Evolutionary conservation across 2,888 invertebrate genomes (phyloP).

Genomic region (Ypsolopha scabrella): DNA sequence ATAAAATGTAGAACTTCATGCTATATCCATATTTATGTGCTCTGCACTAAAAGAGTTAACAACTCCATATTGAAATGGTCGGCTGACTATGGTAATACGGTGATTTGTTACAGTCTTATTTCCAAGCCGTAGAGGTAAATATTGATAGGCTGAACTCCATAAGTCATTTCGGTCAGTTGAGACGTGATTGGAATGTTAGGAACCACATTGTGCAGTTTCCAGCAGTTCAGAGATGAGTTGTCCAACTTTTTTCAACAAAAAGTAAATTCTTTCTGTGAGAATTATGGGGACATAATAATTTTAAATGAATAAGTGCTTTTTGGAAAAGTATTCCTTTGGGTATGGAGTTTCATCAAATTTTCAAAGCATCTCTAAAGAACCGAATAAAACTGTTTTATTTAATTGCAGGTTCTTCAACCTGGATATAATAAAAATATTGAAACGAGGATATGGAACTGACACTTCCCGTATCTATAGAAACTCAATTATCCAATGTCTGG

Average conservation of each 20-base stretch:
- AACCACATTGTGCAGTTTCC: conserved; percentile 52
- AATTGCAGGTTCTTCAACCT: too few species aligned
- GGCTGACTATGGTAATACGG: too few species aligned
- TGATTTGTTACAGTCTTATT: too few species aligned
- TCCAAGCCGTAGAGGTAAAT: too few species aligned
- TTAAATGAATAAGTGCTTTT: conserved; percentile 32
- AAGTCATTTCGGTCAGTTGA: conserved; percentile 12
- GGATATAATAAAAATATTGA: too few species aligned
- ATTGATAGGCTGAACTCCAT: too few species aligned
- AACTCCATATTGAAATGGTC: too few species aligned
- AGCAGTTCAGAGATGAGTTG: conserved; percentile 23
- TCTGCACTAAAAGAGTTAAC: too few species aligned
- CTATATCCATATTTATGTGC: too few species aligned
- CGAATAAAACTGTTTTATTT: too few species aligned
- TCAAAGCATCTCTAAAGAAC: background rate
- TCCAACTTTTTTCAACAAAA: conserved; percentile 34
- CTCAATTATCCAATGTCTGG: background rate
- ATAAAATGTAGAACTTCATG: too few species aligned
- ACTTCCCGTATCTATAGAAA: background rate
- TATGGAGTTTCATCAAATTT: background rate
- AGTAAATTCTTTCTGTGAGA: conserved; percentile 58
- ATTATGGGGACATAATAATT: conserved; percentile 50
- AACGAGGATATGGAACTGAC: background rate
- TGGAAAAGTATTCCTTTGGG: background rate
- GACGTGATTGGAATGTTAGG: conserved; percentile 54